These are phyloP conservation scores for Caenorhabditis sp. DNA, from an alignment of 2,888 invertebrate genomes.

Conservation along the genomic window DNA sequence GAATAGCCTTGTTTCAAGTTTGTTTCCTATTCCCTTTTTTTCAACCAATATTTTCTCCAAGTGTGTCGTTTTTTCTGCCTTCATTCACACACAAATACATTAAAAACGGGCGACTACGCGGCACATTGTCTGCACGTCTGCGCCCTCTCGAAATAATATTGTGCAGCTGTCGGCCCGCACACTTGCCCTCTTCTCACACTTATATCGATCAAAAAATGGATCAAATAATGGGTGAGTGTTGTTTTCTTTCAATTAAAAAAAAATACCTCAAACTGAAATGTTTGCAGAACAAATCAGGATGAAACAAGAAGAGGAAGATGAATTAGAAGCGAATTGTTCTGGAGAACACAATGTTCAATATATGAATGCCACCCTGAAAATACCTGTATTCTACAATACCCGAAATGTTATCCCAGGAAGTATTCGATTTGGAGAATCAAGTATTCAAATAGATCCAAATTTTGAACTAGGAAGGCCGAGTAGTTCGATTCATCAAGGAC, in stretches of 20 bases:
- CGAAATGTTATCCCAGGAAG: neutral
- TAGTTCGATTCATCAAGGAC: neutral
- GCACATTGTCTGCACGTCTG: neutral
- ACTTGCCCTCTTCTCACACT: neutral
- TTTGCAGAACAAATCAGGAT: neutral
- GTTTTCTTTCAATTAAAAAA: neutral
- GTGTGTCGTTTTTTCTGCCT: neutral
- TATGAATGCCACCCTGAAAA: neutral
- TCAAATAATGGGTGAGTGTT: neutral
- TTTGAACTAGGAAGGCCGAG: neutral
- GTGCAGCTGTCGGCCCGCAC: neutral
- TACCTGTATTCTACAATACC: neutral
- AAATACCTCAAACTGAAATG: too few species aligned
- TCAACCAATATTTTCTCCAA: too few species aligned
- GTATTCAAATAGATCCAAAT: neutral
- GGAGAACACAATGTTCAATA: neutral
- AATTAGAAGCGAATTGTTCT: neutral
- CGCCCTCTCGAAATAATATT: neutral
- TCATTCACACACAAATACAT: neutral
- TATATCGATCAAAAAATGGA: neutral
- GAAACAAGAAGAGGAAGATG: neutral
- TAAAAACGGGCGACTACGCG: neutral
- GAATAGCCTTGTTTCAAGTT: too few species aligned
- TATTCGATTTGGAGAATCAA: neutral
- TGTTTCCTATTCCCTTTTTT: too few species aligned